Evolutionary conservation across 2,797 vertebrate species (phyloP).

Genomic region (Adrianichthys oophorus): DNA sequence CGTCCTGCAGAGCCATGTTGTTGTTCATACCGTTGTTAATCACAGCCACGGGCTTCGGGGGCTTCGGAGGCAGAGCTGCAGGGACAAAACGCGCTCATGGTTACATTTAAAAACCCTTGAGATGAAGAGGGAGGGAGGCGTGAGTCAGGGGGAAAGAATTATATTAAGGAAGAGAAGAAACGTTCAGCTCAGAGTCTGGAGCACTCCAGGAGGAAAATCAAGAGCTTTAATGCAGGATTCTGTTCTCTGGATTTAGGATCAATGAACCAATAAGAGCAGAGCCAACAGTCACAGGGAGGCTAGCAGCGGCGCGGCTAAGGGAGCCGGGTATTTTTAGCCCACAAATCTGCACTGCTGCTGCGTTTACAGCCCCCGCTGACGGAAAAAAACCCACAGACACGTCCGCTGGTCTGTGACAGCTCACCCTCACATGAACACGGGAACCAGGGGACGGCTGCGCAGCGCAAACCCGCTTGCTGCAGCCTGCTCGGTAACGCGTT

Average conservation of each 20-base stretch:
- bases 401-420: background rate
- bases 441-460: too few relatives aligned
- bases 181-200: background rate
- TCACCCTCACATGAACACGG: too few relatives aligned
- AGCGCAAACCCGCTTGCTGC: slow-evolving; percentile 75
- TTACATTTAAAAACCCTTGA: background rate
- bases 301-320: slow-evolving; percentile 70
- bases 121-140: slow-evolving; percentile 59
- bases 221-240: slow-evolving; percentile 12
- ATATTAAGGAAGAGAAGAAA: slow-evolving; percentile 61
- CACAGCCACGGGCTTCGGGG: slow-evolving; percentile 87
- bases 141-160: slow-evolving; percentile 69
- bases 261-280: slow-evolving; percentile 23
- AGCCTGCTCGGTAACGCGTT: slow-evolving; percentile 89
- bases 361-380: slow-evolving; percentile 43
- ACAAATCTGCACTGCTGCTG: slow-evolving; percentile 63
- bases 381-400: background rate
- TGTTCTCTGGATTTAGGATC: slow-evolving; percentile 10
- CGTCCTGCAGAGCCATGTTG: slow-evolving; percentile 97
- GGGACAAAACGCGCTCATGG: slow-evolving; percentile 36
- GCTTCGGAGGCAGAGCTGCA: slow-evolving; percentile 96
- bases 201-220: background rate
- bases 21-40: slow-evolving; percentile 97
- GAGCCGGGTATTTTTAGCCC: slow-evolving; percentile 77
- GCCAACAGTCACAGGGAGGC: slow-evolving; percentile 27